Base-by-base conservation (phyloP, 2,113 vertebrate genomes). In the Pristiophorus japonicus region DNA sequence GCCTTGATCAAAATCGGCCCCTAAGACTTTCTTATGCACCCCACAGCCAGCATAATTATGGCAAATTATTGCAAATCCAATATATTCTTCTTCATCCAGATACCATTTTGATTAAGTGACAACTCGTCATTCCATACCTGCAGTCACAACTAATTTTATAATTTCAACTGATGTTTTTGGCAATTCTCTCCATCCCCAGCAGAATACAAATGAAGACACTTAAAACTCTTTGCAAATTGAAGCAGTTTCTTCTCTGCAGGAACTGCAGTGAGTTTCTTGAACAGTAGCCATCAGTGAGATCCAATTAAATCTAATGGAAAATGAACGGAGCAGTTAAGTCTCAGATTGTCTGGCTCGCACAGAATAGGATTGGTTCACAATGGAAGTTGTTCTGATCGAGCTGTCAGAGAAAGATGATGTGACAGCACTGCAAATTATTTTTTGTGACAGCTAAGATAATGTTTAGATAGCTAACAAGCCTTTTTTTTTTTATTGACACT, bases 161-260 rank as follows among this genome's bases (percentile, higher is more conserved):
- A 88, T 55, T 51, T 55, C 85, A 11, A 30, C 85, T 59, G 87
- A 59, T 90, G n/a, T n/a, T 59, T 90, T 81, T 90, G 51, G 30
- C 27, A 34, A 62, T 59, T 59, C 11, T 30, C 87, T 90, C 51
- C 27, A 90, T 59, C 51, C 27, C 87, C 30, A 59, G 27, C 11
- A 55, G 87, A 90, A 59, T 90, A 59, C 27, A 14, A 90, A 62
- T 90, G 87, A 90, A 59, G 5, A 18, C n/a, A 59, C 87, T 59
- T 90, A 90, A 90, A 90, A 45, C 38, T n/a, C 87, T 59, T 62
- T 59, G 59, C 87, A 59, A 18, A 90, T 90, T 90, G 10, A 90
- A 59, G 4, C 51, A 1, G 30, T n/a, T 90, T 59, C 87, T 90
- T n/a, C 87, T 34, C 51, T 59, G 27, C 51, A 59, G 51, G 51